These are phyloP conservation scores for Alces alces DNA, from an alignment of 2,113 vertebrate genomes.

Conservation along the genomic window DNA sequence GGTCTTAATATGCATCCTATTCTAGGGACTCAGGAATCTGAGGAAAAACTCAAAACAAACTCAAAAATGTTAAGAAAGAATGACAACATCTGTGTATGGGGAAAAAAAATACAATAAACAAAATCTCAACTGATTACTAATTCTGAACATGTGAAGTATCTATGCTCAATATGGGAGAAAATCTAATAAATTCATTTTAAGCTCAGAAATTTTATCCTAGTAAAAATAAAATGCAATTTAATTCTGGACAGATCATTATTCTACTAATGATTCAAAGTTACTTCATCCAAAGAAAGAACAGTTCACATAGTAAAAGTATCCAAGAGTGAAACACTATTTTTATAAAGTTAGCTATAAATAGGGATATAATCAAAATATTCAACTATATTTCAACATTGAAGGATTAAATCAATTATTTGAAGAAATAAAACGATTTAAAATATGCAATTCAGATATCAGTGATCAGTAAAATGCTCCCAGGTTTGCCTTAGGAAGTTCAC, in stretches of 20 bases:
- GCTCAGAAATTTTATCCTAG: not conserved
- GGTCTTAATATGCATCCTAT: not conserved
- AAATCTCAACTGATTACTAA: constrained; percentile 9
- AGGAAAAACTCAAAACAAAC: not conserved
- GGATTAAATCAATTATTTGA: not conserved
- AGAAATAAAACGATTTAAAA: constrained; percentile 26
- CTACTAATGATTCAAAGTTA: not conserved
- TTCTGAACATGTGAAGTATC: not conserved
- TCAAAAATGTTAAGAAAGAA: constrained; percentile 15
- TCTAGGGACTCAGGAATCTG: not conserved
- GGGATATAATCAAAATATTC: not conserved
- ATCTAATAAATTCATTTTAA: not conserved
- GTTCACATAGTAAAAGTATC: not conserved
- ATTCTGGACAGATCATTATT: not conserved
- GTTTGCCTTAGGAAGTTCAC: not conserved
- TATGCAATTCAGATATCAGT: not conserved
- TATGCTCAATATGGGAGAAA: not conserved
- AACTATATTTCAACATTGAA: constrained; percentile 5
- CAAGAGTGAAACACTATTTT: constrained; percentile 10
- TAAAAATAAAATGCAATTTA: constrained; percentile 26
- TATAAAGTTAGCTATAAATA: not conserved
- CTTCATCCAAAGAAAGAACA: not conserved
- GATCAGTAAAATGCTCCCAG: not conserved
- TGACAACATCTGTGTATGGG: not conserved
- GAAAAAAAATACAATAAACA: not conserved